Conservation (phyloP, 2,888 invertebrate genomes). For the Euclidia mi region DNA sequence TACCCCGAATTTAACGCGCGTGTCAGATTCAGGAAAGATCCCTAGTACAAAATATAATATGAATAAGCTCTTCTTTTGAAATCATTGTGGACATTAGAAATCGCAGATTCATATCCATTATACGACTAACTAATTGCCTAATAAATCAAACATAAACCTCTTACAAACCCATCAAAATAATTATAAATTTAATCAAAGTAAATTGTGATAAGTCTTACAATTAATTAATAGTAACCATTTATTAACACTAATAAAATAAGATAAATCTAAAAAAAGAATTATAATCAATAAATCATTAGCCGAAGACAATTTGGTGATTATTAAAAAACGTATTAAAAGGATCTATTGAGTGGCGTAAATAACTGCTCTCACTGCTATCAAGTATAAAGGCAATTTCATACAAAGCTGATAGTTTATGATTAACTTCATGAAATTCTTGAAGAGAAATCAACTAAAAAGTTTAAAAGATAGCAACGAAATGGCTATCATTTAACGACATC, state of each 20-base stretch:
- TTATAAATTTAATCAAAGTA: conserved; percentile 14
- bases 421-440: background rate
- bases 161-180: conserved; percentile 5
- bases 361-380: background rate
- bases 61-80: background rate
- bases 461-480: no score
- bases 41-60: background rate
- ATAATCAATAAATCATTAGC: conserved; percentile 16
- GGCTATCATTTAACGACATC: no score
- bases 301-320: conserved; percentile 13
- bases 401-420: background rate
- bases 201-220: conserved; percentile 9
- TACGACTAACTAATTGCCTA: conserved; percentile 6
- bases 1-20: no score
- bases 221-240: conserved; percentile 14
- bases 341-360: background rate
- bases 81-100: background rate
- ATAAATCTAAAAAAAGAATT: conserved; percentile 13
- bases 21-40: no score
- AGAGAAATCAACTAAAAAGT: background rate
- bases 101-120: conserved; percentile 1
- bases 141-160: conserved; percentile 6
- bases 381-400: background rate
- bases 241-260: conserved; percentile 11
- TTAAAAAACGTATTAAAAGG: conserved; percentile 11